Conservation (phyloP, 2,113 vertebrate genomes). For the Etheostoma cragini region DNA sequence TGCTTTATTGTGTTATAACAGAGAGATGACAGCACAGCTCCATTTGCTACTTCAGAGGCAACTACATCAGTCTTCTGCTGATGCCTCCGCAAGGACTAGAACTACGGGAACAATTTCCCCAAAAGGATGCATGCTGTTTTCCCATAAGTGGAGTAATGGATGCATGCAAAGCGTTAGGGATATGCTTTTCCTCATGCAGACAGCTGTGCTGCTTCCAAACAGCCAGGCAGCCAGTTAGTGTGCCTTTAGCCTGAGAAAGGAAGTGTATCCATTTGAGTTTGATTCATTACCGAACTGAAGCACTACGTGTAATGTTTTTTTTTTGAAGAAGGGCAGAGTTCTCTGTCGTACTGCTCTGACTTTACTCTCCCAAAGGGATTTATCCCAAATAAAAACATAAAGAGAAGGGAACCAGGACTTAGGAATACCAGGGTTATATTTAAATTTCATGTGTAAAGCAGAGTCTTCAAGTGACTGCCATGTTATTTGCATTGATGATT, state of each 20-base stretch:
- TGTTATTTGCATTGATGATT: background rate
- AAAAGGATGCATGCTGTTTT: slow-evolving; percentile 61
- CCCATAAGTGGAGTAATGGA: slow-evolving; percentile 74
- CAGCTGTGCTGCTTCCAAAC: slow-evolving; percentile 38
- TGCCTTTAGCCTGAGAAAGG: slow-evolving; percentile 59
- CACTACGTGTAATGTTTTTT: slow-evolving; percentile 45
- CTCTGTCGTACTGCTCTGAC: slow-evolving; percentile 41
- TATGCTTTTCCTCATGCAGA: slow-evolving; percentile 67
- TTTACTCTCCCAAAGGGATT: slow-evolving; percentile 28
- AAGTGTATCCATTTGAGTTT: slow-evolving; percentile 61
- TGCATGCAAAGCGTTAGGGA: slow-evolving; percentile 71
- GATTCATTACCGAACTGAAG: slow-evolving; percentile 66
- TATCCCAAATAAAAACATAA: background rate
- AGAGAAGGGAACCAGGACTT: background rate
- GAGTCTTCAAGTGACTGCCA: background rate
- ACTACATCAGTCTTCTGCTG: slow-evolving; percentile 59
- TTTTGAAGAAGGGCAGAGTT: slow-evolving; percentile 32
- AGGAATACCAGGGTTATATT: background rate
- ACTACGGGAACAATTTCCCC: slow-evolving; percentile 69
- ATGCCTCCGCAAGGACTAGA: slow-evolving; percentile 66
- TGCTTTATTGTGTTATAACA: slow-evolving; percentile 40
- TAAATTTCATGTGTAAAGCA: background rate
- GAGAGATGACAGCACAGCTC: slow-evolving; percentile 54
- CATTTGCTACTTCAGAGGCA: slow-evolving; percentile 67
- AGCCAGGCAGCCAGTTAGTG: slow-evolving; percentile 47